Percentiles rank a stretch among this genome's conserved stretches.
These are phyloP conservation scores for Rhabdomys dilectus DNA, from an alignment of 2,113 vertebrate genomes.

Conservation along the genomic window DNA sequence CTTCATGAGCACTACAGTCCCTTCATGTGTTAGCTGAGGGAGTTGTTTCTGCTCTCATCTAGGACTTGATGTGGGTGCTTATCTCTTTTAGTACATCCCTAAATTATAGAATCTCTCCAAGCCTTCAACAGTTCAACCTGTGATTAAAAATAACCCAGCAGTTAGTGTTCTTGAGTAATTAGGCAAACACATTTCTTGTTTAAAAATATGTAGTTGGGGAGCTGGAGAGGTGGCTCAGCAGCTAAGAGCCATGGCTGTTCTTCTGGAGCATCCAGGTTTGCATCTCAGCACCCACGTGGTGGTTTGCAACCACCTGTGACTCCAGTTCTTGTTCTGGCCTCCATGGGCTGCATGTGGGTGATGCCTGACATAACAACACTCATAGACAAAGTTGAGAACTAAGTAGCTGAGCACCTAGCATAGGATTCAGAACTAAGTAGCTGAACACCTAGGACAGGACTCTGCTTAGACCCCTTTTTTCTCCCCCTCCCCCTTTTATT, in stretches of 20 bases:
- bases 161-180: slow-evolving; percentile 1
- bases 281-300: neutral
- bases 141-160: neutral
- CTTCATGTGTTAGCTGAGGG: neutral
- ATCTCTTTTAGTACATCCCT: neutral
- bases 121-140: neutral
- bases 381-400: neutral
- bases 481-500: neutral
- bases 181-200: neutral
- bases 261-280: neutral
- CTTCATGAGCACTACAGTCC: neutral
- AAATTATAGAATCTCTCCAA: neutral
- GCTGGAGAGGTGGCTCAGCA: neutral
- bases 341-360: neutral
- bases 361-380: neutral
- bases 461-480: slow-evolving; percentile 33
- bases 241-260: neutral
- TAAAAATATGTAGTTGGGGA: slow-evolving; percentile 8
- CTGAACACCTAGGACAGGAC: neutral
- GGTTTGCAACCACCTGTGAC: neutral
- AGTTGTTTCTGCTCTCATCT: neutral
- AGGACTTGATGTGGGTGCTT: neutral
- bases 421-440: slow-evolving; percentile 6
- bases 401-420: neutral
- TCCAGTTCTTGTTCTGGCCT: neutral